phyloP scores from a whole-genome alignment of 2,888 invertebrate species.

The Macaria liturata region DNA sequence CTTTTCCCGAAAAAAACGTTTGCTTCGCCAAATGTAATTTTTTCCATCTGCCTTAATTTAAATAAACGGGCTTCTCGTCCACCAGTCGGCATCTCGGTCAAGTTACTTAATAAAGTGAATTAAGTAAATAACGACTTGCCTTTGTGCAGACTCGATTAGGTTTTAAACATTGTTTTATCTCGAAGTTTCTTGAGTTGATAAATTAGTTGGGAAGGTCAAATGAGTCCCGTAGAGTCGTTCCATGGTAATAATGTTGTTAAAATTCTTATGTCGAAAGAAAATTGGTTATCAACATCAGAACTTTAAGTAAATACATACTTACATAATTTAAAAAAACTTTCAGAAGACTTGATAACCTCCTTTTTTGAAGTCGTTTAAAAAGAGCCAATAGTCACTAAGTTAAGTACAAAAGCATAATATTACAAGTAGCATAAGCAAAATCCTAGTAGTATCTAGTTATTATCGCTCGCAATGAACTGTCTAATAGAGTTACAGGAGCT shows the following conservation, averaged over 20 bases:
- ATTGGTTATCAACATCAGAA: too few relatives aligned
- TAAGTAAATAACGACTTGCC: slow-evolving; percentile 38
- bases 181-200: slow-evolving; percentile 12
- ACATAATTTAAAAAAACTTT: too few relatives aligned
- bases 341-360: too few relatives aligned
- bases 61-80: slow-evolving; percentile 42
- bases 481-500: slow-evolving; percentile 32
- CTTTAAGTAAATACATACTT: too few relatives aligned
- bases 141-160: slow-evolving; percentile 28
- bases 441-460: too few relatives aligned
- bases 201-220: slow-evolving; percentile 6
- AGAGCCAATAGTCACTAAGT: too few relatives aligned
- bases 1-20: slow-evolving; percentile 33
- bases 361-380: too few relatives aligned
- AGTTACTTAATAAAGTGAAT: slow-evolving; percentile 45
- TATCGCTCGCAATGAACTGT: slow-evolving; percentile 31
- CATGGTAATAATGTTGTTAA: too few relatives aligned
- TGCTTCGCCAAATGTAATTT: slow-evolving; percentile 38
- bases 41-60: slow-evolving; percentile 41
- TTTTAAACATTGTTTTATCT: slow-evolving; percentile 30
- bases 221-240: not conserved
- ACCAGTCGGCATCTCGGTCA: slow-evolving; percentile 36
- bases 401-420: too few relatives aligned
- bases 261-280: too few relatives aligned
- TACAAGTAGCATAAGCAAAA: too few relatives aligned